Evolutionary conservation across 2,888 invertebrate species (phyloP), one percentile per base, ranked within the genome.

Genomic region (Exephanes ischioxanthus): DNA sequence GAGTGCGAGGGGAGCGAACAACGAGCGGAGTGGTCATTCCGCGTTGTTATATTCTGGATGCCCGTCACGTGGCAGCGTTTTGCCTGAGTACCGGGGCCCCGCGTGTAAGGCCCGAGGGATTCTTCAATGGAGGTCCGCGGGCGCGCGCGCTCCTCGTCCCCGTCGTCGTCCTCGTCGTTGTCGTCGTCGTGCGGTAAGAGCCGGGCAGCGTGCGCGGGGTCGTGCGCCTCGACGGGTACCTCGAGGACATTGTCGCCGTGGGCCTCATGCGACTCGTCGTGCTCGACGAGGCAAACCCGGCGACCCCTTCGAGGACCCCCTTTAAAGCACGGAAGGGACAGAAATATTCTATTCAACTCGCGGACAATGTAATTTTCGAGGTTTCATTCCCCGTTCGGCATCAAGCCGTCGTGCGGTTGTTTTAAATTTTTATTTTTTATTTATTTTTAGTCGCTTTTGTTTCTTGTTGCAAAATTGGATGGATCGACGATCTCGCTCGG

Each of bases 51-150:
- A 86, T 91, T 92, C 89, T 90, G 89, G 90, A 92, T 92, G 92
- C 92, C 76, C 89, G 90, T 92, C 92, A 92, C 92, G 92, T 91
- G 91, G 90, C 90, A 83, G 86, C 90, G 90, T 92, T 92, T 91
- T 92, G 90, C 91, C 91, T 90, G 91, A 90, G 90, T 89, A 91
- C 91, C 87, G 87, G 72, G 83, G 86, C 75, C 75, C 80, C 78
- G 80, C 85, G 81, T 79, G 83, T 82, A 81, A 79, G 82, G 73
- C 86, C 76, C 81, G 83, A 71, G 77, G 77, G 86, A 86, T 87
- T 86, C 86, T 87, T 87, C 87, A 87, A 87, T 87, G 87, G 87
- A 87, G 86, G 83, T 84, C 86, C 85, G 78, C 67, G 22, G 77
- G 68, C 55, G 83, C 79, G 71, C 79, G 61, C 81, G 68, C 80